Evolutionary conservation across 2,888 invertebrate species (phyloP).

Genomic region (Tiliacea aurago): DNA sequence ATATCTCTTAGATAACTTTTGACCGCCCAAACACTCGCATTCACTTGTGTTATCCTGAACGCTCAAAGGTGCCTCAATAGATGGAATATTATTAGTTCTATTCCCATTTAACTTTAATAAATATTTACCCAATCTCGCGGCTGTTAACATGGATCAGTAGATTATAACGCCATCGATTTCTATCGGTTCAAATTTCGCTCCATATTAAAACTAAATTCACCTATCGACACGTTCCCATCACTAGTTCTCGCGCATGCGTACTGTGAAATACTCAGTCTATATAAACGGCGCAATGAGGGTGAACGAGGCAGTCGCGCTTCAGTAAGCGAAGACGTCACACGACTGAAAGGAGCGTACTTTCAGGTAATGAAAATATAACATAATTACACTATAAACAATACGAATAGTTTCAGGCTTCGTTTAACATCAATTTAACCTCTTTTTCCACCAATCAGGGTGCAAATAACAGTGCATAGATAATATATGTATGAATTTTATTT

Average conservation of each 20-base stretch:
- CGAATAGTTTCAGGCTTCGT: not conserved
- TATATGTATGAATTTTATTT: not conserved
- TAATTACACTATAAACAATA: not conserved
- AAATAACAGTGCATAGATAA: not conserved
- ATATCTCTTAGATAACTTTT: not conserved
- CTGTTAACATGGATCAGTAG: not conserved
- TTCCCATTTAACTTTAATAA: not conserved
- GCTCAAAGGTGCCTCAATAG: not conserved
- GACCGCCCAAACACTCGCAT: not conserved
- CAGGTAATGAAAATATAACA: not conserved
- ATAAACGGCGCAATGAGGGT: slow-evolving; percentile 48
- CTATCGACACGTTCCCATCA: slow-evolving; percentile 68
- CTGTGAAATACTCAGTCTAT: slow-evolving; percentile 15
- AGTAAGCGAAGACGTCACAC: not conserved
- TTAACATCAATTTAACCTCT: not conserved
- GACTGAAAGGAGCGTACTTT: not conserved
- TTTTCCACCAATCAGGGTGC: not conserved
- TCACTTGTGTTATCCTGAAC: not conserved
- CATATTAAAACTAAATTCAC: not conserved
- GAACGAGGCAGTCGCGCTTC: slow-evolving; percentile 31
- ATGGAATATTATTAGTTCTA: not conserved
- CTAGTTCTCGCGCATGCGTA: slow-evolving; percentile 76
- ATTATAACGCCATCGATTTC: not conserved
- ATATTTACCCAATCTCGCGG: not conserved
- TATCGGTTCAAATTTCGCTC: not conserved